Conservation (phyloP, 2,888 invertebrate species). For the Chironomus tentans region DNA sequence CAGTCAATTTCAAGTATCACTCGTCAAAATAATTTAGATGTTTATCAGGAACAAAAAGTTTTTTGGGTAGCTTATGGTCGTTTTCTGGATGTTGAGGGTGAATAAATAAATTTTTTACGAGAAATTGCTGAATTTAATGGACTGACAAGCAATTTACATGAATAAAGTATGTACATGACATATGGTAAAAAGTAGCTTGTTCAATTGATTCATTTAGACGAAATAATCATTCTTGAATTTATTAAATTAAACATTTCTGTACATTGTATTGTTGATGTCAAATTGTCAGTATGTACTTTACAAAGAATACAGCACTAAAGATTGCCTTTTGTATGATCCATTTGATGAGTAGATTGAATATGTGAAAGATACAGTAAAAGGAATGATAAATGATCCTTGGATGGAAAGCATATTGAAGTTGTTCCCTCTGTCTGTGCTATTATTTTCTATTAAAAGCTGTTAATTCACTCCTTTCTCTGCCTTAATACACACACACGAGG, state of each 20-base stretch:
- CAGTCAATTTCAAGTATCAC: not conserved
- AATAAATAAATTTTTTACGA: not conserved
- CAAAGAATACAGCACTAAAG: no score
- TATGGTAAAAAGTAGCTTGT: not conserved
- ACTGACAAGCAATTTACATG: not conserved
- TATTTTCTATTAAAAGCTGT: constrained; percentile 1
- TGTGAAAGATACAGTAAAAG: not conserved
- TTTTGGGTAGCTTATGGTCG: not conserved
- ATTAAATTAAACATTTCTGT: no score
- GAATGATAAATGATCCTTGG: not conserved
- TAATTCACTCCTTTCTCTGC: not conserved
- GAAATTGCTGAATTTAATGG: not conserved
- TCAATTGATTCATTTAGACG: no score
- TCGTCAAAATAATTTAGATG: not conserved
- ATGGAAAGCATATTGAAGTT: not conserved
- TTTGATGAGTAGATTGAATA: not conserved
- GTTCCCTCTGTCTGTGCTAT: not conserved
- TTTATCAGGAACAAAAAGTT: not conserved
- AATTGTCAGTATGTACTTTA: no score
- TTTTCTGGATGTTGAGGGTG: not conserved
- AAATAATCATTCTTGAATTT: no score
- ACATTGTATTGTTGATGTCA: no score
- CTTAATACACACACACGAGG: not conserved
- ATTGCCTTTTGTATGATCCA: not conserved
- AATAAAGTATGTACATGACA: not conserved